Evolutionary conservation across 1,140 invertebrate genomes (phyloP).

Genomic region (Elymnias hypermnestra): DNA sequence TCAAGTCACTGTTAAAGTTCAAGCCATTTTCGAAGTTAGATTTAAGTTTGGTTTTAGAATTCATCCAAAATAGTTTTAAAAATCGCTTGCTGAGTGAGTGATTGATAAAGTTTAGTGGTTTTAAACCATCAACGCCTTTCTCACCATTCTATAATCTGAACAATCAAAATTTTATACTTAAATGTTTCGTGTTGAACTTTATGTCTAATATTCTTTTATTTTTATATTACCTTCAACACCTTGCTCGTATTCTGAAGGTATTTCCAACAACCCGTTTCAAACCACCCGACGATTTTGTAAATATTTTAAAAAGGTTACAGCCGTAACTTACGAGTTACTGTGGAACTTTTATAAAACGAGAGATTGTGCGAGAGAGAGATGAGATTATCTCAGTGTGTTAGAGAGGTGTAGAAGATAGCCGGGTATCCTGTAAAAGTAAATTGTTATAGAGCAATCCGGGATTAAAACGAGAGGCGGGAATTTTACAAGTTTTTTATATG

Average conservation of each 20-base stretch:
- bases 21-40: too few relatives aligned
- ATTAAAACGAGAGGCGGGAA: neutral
- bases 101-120: too few relatives aligned
- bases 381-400: neutral
- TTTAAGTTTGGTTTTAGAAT: too few relatives aligned
- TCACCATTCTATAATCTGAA: too few relatives aligned
- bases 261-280: conserved; percentile 1
- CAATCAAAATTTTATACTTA: too few relatives aligned
- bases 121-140: too few relatives aligned
- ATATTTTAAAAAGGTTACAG: conserved; percentile 1
- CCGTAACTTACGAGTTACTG: neutral
- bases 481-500: neutral
- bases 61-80: too few relatives aligned
- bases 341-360: conserved; percentile 2
- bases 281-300: neutral
- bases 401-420: neutral
- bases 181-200: too few relatives aligned
- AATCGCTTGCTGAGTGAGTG: too few relatives aligned
- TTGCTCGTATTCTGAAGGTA: neutral
- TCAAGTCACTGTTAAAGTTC: too few relatives aligned
- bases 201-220: too few relatives aligned
- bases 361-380: neutral
- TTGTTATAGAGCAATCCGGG: conserved; percentile 1
- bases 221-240: too few relatives aligned
- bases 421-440: neutral